A percentile compares a stretch with the other conserved stretches of the same genome.
These are phyloP conservation scores for Pitangus sulphuratus DNA, from an alignment of 2,797 vertebrate species.

Conservation along the genomic window DNA sequence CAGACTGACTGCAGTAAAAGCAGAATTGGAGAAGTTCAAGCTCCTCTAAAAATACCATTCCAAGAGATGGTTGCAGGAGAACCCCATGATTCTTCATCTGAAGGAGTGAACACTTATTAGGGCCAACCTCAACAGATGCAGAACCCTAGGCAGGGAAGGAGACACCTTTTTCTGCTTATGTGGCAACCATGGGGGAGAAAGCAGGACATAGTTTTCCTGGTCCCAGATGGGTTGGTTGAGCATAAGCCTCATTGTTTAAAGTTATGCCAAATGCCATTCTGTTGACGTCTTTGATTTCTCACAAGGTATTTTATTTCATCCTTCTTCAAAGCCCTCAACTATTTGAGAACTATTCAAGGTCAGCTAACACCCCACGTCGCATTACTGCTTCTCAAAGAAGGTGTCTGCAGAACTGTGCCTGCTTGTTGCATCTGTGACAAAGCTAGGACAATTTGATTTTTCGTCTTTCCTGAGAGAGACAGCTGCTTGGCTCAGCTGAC, in stretches of 20 bases:
- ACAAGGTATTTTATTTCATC: background rate
- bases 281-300: background rate
- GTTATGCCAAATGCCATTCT: background rate
- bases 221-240: background rate
- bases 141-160: background rate
- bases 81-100: background rate
- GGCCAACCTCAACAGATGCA: background rate
- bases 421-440: background rate
- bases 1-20: background rate
- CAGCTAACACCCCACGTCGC: background rate
- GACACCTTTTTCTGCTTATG: background rate
- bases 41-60: background rate
- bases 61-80: background rate
- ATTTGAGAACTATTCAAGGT: background rate
- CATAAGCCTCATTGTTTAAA: background rate
- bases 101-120: background rate
- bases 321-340: background rate
- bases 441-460: background rate
- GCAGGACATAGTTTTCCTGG: background rate
- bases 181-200: background rate
- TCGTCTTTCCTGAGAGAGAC: conserved; percentile 20
- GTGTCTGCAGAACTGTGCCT: background rate
- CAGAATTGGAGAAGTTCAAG: background rate
- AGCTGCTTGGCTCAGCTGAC: conserved; percentile 24
- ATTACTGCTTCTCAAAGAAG: background rate